Base-by-base conservation (phyloP, 37 sponge, comb jelly and placozoan species). In the Chondrilla cf. caribensis region DNA sequence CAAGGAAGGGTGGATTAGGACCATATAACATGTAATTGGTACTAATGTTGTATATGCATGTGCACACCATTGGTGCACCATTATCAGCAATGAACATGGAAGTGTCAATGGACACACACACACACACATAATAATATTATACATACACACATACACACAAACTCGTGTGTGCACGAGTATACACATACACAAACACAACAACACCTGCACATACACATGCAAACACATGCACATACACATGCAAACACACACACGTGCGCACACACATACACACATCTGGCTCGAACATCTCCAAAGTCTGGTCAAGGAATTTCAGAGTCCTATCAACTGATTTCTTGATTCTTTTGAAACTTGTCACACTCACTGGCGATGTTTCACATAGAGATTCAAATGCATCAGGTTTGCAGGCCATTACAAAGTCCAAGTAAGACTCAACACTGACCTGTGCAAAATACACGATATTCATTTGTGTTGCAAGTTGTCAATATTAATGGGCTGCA, bases 271-370 rank as follows among this genome's bases (percentile, higher is more conserved):
- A 14, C 51, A 47, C 51, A 47, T 47, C 51, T 11, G 6, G 9
- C 6, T 47, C 11, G 11, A 47, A 47, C 6, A 47, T 47, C 51
- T 47, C 51, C 0, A 95, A 19, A 25, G 79, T 83, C 32, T 89
- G 71, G 59, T 95, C 96, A 38, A 95, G 77, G 78, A 89, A 89
- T 22, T 35, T 55, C 58, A 95, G 38, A 14, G 93, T 90, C 24
- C 96, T 54, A 29, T 92, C 90, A 31, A 95, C 93, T 0, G 96
- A 95, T 73, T 88, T 86, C 70, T 80, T 78, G 28, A 85, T 36
- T 66, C 90, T 81, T 76, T 95, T 92, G 58, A 44, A 24, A 25
- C 59, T 60, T 64, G 84, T 70, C 0, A 26, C 86, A 38, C 15
- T 26, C 17, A 86, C 77, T 0, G 88, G 62, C 8, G 79, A 81